Evolutionary conservation across 1,140 invertebrate species (phyloP).

Genomic region (Cepaea nemoralis): DNA sequence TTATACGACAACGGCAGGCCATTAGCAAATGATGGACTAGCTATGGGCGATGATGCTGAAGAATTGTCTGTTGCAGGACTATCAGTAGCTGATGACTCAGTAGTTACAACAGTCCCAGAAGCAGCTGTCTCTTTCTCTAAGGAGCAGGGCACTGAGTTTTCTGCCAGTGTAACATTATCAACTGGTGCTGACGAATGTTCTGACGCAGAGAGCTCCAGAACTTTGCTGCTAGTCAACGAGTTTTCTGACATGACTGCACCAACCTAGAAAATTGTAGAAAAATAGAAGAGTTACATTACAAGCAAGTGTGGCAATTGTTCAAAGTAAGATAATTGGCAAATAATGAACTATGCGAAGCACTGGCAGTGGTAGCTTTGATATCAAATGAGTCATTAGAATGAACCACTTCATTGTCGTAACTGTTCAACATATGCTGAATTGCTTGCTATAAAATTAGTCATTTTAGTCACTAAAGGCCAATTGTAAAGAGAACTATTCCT

Average conservation of each 20-base stretch:
- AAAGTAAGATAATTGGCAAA: too few relatives aligned
- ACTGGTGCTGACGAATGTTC: not conserved
- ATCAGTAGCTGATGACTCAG: not conserved
- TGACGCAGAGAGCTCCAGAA: not conserved
- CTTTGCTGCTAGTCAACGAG: not conserved
- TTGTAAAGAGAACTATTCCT: too few relatives aligned
- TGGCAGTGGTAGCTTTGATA: too few relatives aligned
- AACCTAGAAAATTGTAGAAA: not conserved
- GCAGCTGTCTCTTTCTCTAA: not conserved
- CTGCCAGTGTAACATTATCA: not conserved
- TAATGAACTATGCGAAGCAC: too few relatives aligned
- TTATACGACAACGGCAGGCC: slow-evolving; percentile 55
- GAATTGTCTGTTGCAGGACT: not conserved
- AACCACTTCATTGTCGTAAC: too few relatives aligned
- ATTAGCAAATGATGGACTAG: not conserved
- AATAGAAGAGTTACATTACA: not conserved
- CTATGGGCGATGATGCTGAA: not conserved
- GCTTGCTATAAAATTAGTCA: too few relatives aligned
- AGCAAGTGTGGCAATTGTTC: too few relatives aligned
- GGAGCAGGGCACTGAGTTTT: not conserved
- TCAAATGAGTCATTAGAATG: too few relatives aligned
- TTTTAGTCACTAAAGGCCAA: too few relatives aligned
- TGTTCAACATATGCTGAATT: too few relatives aligned
- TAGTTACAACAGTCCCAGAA: not conserved
- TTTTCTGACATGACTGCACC: too few relatives aligned